Conservation (phyloP, 2,113 vertebrate genomes). For the Bubo bubo region DNA sequence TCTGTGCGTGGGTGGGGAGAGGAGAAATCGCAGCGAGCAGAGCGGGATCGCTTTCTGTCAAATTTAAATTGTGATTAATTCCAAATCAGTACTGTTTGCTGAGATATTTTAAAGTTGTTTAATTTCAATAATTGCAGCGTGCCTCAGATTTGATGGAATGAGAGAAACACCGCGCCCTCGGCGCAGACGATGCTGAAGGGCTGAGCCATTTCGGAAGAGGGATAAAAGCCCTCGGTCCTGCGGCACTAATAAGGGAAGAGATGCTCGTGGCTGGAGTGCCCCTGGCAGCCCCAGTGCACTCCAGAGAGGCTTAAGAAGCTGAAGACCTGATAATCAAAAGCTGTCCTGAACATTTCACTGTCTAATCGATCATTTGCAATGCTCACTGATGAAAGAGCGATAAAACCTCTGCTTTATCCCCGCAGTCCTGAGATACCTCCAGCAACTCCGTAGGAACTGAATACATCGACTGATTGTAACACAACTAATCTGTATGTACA, state of each 20-base stretch:
- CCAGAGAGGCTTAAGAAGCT: not conserved
- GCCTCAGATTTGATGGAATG: not conserved
- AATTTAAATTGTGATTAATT: conserved; percentile 51
- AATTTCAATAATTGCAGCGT: not conserved
- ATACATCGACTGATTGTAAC: conserved; percentile 22
- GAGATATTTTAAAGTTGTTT: not conserved
- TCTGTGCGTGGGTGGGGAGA: conserved; percentile 23
- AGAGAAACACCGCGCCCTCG: accelerated
- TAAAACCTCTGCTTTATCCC: conserved; percentile 29
- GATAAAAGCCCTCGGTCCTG: not conserved
- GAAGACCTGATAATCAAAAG: not conserved
- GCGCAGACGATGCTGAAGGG: not conserved
- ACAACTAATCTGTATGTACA: conserved; percentile 6
- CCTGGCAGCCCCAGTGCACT: not conserved
- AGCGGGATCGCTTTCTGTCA: conserved; percentile 48
- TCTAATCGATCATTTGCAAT: conserved; percentile 30
- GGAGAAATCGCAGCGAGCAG: not conserved
- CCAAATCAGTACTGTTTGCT: not conserved
- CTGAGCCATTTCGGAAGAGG: not conserved
- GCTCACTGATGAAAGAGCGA: conserved; percentile 3
- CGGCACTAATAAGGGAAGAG: not conserved
- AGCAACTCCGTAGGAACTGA: accelerated
- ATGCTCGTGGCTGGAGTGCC: not conserved
- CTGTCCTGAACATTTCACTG: not conserved
- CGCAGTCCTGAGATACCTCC: not conserved